These are phyloP conservation scores for Stenopsyche tienmushanensis DNA, from an alignment of 1,140 invertebrate species.

Conservation along the genomic window DNA sequence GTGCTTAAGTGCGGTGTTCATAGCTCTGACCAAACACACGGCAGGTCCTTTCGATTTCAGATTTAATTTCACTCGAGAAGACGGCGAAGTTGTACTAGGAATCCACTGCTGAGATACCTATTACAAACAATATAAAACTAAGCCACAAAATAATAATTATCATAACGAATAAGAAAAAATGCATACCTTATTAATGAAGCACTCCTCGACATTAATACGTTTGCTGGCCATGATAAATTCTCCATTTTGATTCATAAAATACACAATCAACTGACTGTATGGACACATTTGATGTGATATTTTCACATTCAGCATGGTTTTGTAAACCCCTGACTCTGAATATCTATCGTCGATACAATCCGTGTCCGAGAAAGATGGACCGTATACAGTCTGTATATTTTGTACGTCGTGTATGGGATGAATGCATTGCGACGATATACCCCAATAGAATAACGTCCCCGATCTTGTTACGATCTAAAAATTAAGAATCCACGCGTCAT, in stretches of 20 bases:
- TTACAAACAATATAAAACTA: slow-evolving; percentile 10
- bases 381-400: slow-evolving; percentile 19
- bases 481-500: too few species aligned
- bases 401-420: slow-evolving; percentile 38
- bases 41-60: slow-evolving; percentile 47
- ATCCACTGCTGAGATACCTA: slow-evolving; percentile 36
- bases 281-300: slow-evolving; percentile 65
- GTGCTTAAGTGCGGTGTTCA: slow-evolving; percentile 47
- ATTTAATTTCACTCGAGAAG: slow-evolving; percentile 41
- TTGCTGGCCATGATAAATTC: slow-evolving; percentile 60
- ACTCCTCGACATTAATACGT: slow-evolving; percentile 52
- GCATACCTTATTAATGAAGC: slow-evolving; percentile 52
- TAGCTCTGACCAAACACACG: slow-evolving; percentile 46
- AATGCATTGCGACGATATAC: slow-evolving; percentile 51
- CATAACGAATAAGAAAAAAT: slow-evolving; percentile 4
- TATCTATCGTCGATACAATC: slow-evolving; percentile 16
- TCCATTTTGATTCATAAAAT: slow-evolving; percentile 64
- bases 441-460: slow-evolving; percentile 51
- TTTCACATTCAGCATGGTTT: slow-evolving; percentile 47
- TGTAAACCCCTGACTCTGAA: slow-evolving; percentile 24
- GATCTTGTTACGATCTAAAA: slow-evolving; percentile 51
- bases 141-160: too few species aligned
- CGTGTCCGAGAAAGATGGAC: neutral
- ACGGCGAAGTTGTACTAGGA: slow-evolving; percentile 42
- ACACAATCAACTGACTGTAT: slow-evolving; percentile 64